phyloP scores from a whole-genome alignment of 2,797 vertebrate species.

The Hyperoplus lanceolatus region DNA sequence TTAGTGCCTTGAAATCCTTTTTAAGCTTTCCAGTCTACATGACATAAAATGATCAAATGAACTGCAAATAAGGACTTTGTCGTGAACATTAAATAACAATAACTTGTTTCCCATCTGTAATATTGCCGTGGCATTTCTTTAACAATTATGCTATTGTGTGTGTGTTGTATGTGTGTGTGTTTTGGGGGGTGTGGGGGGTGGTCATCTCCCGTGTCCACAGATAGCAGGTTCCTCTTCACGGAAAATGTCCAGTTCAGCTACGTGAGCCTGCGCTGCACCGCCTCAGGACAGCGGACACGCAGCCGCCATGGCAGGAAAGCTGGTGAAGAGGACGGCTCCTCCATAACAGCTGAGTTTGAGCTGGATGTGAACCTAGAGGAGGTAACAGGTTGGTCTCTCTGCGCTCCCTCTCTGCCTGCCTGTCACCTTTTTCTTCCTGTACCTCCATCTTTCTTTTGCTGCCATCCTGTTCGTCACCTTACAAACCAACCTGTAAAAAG shows the following conservation, averaged over 20 bases:
- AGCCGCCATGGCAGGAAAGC: constrained; percentile 88
- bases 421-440: constrained; percentile 67
- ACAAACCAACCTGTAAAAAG: constrained; percentile 83
- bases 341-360: constrained; percentile 95
- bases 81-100: not conserved
- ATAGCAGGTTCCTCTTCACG: constrained; percentile 89
- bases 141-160: constrained; percentile 38
- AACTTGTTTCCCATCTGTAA: constrained; percentile 4
- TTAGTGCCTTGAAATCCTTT: constrained; percentile 32
- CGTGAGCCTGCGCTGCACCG: constrained; percentile 93
- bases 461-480: constrained; percentile 70
- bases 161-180: constrained; percentile 45
- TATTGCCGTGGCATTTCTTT: constrained; percentile 30
- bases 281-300: constrained; percentile 83
- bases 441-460: constrained; percentile 54
- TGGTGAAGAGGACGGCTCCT: constrained; percentile 87
- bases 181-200: constrained; percentile 28
- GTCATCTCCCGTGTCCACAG: constrained; percentile 81
- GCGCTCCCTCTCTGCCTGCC: constrained; percentile 77
- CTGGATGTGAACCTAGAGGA: constrained; percentile 95
- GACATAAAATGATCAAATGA: constrained; percentile 1
- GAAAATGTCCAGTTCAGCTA: constrained; percentile 94
- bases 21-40: constrained; percentile 11
- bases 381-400: constrained; percentile 99
- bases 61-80: not conserved